Base-by-base conservation (phyloP, 2,797 vertebrate species). In the Pteronotus mesoamericanus region DNA sequence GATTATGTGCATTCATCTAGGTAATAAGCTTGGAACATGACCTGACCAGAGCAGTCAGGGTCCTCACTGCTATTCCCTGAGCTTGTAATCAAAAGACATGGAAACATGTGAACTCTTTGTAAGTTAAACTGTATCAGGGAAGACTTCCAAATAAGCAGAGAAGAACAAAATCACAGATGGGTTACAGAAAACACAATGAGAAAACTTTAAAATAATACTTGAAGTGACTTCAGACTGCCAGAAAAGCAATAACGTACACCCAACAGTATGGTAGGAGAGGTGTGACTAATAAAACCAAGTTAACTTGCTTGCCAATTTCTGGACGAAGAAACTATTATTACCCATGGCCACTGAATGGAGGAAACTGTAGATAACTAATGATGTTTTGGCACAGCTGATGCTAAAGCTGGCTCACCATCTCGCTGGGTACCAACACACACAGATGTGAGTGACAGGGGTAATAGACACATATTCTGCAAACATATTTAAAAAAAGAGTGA, bases 331-430 rank as follows among this genome's bases (percentile, higher is more conserved):
- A 44, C n/a, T 3, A 7, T 9, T 51, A 46, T n/a, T 6, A 19
- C 18, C 39, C 19, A 3, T 42, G 55, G 18, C 9, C 14, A 39
- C 12, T 15, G n/a, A 48, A 12, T 2, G 29, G n/a, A 66, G 53
- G 57, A 5, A 1, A 6, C 59, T 32, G 15, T 0, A 21, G 61
- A 42, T 29, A 6, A 32, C 3, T 4, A 46, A 22, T 5, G 7
- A 24, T 6, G 21, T 26, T 48, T 2, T 84, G 61, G 61, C 66
- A 55, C 48, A 69, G 48, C n/a, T 39, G 24, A 69, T 39, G 26
- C 64, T 69, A 39, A 69, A 21, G 64, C 34, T 37, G 34, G 83
- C 55, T 59, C 26, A 42, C 9, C 2, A 10, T 18, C 34, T 69
- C 83, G 69, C 46, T 32, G 64, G 64, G n/a, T 16, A 69, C 64